Percentiles rank a stretch among this genome's conserved stretches.
Conservation (phyloP, 1,140 invertebrate genomes). For the Drosophila suzukii region DNA sequence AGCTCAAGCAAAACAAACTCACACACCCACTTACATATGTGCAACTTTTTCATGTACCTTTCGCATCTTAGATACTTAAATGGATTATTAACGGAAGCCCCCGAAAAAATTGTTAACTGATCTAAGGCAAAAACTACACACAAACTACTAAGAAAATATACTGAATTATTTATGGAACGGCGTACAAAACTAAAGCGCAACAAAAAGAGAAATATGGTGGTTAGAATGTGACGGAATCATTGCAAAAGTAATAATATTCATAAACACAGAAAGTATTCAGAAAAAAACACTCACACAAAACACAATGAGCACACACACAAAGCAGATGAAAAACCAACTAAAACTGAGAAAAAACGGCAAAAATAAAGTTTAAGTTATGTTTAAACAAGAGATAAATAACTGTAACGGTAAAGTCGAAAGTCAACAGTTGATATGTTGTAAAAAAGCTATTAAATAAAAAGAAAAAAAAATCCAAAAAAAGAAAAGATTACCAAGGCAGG, state of each 20-base stretch:
- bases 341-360: conserved; percentile 48
- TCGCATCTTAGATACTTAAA: conserved; percentile 77
- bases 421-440: conserved; percentile 83
- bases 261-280: conserved; percentile 60
- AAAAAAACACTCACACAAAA: conserved; percentile 35
- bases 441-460: conserved; percentile 56
- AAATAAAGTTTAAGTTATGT: conserved; percentile 79
- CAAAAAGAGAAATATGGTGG: conserved; percentile 7
- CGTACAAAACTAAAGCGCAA: conserved; percentile 36
- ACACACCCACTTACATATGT: conserved; percentile 54
- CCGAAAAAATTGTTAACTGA: conserved; percentile 62
- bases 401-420: conserved; percentile 76
- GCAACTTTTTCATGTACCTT: conserved; percentile 80
- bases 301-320: conserved; percentile 23
- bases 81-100: conserved; percentile 39
- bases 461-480: conserved; percentile 30
- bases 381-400: conserved; percentile 71
- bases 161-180: conserved; percentile 56
- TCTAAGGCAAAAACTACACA: conserved; percentile 55
- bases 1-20: conserved; percentile 21
- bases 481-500: conserved; percentile 38
- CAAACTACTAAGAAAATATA: conserved; percentile 53
- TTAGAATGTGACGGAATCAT: conserved; percentile 17
- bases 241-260: conserved; percentile 34
- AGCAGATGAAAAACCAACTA: conserved; percentile 43